Base-by-base conservation (phyloP, 2,113 vertebrate genomes). In the Aplodontia rufa region DNA sequence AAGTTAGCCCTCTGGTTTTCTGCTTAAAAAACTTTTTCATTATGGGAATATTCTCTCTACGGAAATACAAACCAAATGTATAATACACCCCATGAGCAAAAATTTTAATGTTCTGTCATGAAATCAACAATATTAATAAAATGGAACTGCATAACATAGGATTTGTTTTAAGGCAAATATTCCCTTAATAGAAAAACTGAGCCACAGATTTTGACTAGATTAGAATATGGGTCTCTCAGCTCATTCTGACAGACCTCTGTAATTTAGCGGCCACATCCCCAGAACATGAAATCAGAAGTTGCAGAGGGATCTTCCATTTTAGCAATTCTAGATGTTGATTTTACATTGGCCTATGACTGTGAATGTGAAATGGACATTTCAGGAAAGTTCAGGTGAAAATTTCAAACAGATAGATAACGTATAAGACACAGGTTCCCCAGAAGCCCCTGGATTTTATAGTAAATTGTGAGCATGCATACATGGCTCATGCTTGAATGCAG, bases 121-220 rank as follows among this genome's bases (percentile, higher is more conserved):
- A 92, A 90, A 60, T 96, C 81, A 84, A 90, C 58, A 60, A 60
- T 66, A 26, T 51, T 94, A 93, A 95, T 79, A 80, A 92, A 82
- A 62, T 62, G 13, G 26, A 87, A 84, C 87, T 78, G 17, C 22
- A 85, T 87, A 94, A 91, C 87, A 53, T 75, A 47, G 1, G 8
- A 49, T 79, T 95, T 86, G 6, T 76, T 84, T 95, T 91, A 93
- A 89, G 79, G 66, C 28, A 94, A 24, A 40, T 82, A 86, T 88
- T 97, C 95, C 8, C 19, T 40, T 93, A 42, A 83, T 93, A 75
- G 32, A 35, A 90, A 96, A 94, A 87, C 6, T 1, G 8, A 83
- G 49, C 40, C 49, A 90, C 55, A 85, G 79, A 62, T 62, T 74
- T 49, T 72, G 47, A 93, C 58, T 35, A 32, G 37, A 75, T 69